Evolutionary conservation across 1,140 invertebrate genomes (phyloP), one percentile per base, ranked within the genome.

Genomic region (Samia ricini): DNA sequence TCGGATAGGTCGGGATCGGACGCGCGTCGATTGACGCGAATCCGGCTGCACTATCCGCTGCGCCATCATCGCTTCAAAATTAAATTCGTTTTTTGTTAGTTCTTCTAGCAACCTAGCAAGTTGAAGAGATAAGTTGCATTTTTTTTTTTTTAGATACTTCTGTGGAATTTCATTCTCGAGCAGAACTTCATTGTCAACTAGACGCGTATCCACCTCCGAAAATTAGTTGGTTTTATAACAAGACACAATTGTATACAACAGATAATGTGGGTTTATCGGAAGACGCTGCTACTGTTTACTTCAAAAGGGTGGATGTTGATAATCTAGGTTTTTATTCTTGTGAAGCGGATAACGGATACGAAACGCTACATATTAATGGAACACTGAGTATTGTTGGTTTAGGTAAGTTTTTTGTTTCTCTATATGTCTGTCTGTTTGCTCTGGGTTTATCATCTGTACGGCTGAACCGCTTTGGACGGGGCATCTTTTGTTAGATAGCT

Each of bases 221-320:
- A 0, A 64, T 76, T n/a, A 69, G 48, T 0, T 91, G 87, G 86
- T 75, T 69, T 59, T 81, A 88, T 57, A 85, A 89, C 54, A 61
- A 59, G 1, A 84, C 78, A 4, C 10, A 67, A 18, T 19, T 85
- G 5, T 19, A 10, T 5, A 29, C 52, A 7, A 56, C 42, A 7
- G 61, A 64, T 15, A 78, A 77, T 18, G 64, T 80, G 0, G 33
- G 69, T 6, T 26, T 78, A 15, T 72, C 77, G 3, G 66, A 74
- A 1, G 75, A 81, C 15, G 63, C 68, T 22, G 55, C 66, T 2
- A 64, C 57, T 0, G 22, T 87, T 5, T 59, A 60, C 3, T 68
- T 89, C 3, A 60, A 76, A 10, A 77, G 66, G 55, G 71, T 83
- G 1, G 71, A 83, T 26, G 82, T 90, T 54, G 57, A 66, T n/a